Conservation (phyloP, 2,797 vertebrate species). For the Heterohyrax brucei region DNA sequence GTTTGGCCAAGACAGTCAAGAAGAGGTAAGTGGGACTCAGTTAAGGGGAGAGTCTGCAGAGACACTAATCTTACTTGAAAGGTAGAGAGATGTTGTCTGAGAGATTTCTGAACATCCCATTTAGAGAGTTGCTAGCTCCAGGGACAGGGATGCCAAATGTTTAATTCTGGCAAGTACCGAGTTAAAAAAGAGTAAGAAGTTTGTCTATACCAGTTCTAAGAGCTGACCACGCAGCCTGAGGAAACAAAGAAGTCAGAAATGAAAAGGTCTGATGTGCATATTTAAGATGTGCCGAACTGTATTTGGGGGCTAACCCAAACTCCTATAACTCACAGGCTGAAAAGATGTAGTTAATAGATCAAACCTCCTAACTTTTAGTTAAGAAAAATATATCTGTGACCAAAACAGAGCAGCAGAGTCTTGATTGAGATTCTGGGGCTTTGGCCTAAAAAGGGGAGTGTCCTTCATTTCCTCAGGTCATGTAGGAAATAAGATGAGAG, state of each 20-base stretch:
- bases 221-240: constrained; percentile 3
- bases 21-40: constrained; percentile 34
- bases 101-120: background rate
- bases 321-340: constrained; percentile 21
- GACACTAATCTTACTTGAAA: background rate
- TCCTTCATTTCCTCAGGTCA: constrained; percentile 38
- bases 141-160: constrained; percentile 21
- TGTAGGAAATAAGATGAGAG: constrained; percentile 16
- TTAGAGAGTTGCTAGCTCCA: constrained; percentile 54
- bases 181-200: constrained; percentile 12
- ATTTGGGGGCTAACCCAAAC: background rate
- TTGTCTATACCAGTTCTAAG: constrained; percentile 13
- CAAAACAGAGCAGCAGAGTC: constrained; percentile 44
- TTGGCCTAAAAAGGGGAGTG: background rate
- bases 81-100: constrained; percentile 2
- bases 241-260: constrained; percentile 53
- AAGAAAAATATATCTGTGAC: background rate
- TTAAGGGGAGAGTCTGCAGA: constrained; percentile 33
- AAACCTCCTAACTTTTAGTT: constrained; percentile 28
- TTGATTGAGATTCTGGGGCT: background rate
- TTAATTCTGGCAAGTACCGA: constrained; percentile 51
- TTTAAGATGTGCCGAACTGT: constrained; percentile 22
- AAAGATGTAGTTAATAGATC: background rate
- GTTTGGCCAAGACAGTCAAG: background rate
- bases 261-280: background rate